Evolutionary conservation across 2,888 invertebrate genomes (phyloP).

Genomic region (Acanthopleura granulata): DNA sequence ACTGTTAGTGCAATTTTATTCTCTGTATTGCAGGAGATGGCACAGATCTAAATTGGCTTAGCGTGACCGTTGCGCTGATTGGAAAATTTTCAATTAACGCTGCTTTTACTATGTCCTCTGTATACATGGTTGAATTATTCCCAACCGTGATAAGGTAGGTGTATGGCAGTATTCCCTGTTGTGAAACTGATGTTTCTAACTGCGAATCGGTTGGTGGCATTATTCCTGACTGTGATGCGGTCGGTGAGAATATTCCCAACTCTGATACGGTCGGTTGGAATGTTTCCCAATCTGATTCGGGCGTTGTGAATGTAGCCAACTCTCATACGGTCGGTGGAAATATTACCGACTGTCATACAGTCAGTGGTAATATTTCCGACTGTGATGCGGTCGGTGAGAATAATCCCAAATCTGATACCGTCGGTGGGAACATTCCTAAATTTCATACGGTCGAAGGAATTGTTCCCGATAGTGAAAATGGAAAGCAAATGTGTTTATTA

Average conservation of each 20-base stretch:
- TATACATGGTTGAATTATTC: conserved; percentile 42
- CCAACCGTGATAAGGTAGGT: conserved; percentile 39
- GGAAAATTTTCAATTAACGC: conserved; percentile 41
- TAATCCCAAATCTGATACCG: too few relatives aligned
- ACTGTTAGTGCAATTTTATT: too few relatives aligned
- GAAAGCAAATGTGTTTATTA: too few relatives aligned
- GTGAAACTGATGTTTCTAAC: conserved; percentile 19
- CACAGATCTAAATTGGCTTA: conserved; percentile 26
- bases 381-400: conserved; percentile 31
- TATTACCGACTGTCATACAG: too few relatives aligned
- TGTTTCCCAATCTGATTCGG: conserved; percentile 36
- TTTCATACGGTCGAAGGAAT: conserved; percentile 31
- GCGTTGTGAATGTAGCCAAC: background rate
- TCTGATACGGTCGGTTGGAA: conserved; percentile 26
- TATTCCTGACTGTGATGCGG: conserved; percentile 43
- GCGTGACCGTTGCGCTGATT: conserved; percentile 36
- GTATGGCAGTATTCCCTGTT: conserved; percentile 39
- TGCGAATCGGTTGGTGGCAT: conserved; percentile 26
- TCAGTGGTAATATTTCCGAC: too few relatives aligned
- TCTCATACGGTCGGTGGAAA: conserved; percentile 13
- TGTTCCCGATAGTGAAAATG: too few relatives aligned
- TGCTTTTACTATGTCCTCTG: conserved; percentile 40
- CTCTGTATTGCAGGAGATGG: background rate
- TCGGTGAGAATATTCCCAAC: conserved; percentile 1
- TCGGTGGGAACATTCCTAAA: conserved; percentile 40